phyloP scores from a whole-genome alignment of 1,140 invertebrate species.

The Doryteuthis pealeii region DNA sequence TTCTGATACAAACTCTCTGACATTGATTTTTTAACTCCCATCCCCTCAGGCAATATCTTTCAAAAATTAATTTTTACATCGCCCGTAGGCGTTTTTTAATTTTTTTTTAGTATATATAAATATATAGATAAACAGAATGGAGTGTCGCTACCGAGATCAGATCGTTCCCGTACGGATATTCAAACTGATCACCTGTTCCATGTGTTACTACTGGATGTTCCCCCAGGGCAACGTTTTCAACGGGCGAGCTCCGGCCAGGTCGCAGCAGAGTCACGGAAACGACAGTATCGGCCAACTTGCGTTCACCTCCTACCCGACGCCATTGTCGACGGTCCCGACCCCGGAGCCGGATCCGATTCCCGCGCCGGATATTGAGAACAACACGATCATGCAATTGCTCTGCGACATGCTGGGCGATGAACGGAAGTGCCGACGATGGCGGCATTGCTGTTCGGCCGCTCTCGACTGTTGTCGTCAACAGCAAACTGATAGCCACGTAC shows the following conservation, averaged over 20 bases:
- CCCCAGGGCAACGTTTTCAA: slow-evolving; percentile 8
- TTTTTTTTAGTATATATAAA: too few relatives aligned
- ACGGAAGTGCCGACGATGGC: background rate
- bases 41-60: too few relatives aligned
- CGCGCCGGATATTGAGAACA: slow-evolving; percentile 5
- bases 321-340: too few relatives aligned
- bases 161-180: background rate
- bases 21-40: too few relatives aligned
- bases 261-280: background rate
- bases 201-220: slow-evolving; percentile 32
- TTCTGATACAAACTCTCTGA: too few relatives aligned
- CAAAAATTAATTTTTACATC: too few relatives aligned
- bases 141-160: background rate
- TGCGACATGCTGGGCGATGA: slow-evolving; percentile 11
- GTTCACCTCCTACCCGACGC: too few relatives aligned
- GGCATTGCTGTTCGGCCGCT: slow-evolving; percentile 22
- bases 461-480: slow-evolving; percentile 21
- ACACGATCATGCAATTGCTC: background rate
- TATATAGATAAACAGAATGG: too few relatives aligned
- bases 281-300: too few relatives aligned
- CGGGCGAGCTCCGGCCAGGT: background rate
- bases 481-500: background rate
- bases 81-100: too few relatives aligned
- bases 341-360: too few relatives aligned
- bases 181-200: slow-evolving; percentile 24